Conservation (phyloP, 2,113 vertebrate genomes). For the Neomonachus schauinslandi region DNA sequence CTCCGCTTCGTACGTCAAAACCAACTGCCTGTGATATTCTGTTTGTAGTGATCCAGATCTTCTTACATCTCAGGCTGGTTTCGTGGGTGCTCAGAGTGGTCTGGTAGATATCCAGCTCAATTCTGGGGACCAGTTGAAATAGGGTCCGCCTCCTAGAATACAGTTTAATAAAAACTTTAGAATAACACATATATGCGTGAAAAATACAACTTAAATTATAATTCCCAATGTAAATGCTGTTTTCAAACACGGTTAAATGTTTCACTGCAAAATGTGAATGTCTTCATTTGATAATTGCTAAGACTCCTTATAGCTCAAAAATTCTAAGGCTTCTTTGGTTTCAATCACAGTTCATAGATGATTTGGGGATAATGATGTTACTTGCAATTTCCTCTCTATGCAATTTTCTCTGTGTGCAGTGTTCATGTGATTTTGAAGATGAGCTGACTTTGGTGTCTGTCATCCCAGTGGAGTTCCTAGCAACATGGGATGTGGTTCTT, state of each 20-base stretch:
- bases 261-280: neutral
- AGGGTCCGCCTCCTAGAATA: neutral
- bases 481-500: accelerated
- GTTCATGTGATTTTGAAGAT: neutral
- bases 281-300: neutral
- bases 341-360: neutral
- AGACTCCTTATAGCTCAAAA: neutral
- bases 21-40: too few species aligned
- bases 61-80: too few species aligned
- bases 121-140: too few species aligned
- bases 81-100: too few species aligned
- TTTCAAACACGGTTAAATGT: neutral
- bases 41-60: too few species aligned
- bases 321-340: neutral
- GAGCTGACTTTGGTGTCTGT: neutral
- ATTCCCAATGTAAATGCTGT: neutral
- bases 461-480: neutral
- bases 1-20: too few species aligned
- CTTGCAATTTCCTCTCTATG: neutral
- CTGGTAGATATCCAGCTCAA: too few species aligned
- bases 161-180: neutral
- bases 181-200: neutral
- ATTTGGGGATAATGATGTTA: neutral
- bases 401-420: neutral
- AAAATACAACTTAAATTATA: neutral